These are phyloP conservation scores for Perodicticus potto DNA, from an alignment of 2,797 vertebrate species.

Conservation along the genomic window DNA sequence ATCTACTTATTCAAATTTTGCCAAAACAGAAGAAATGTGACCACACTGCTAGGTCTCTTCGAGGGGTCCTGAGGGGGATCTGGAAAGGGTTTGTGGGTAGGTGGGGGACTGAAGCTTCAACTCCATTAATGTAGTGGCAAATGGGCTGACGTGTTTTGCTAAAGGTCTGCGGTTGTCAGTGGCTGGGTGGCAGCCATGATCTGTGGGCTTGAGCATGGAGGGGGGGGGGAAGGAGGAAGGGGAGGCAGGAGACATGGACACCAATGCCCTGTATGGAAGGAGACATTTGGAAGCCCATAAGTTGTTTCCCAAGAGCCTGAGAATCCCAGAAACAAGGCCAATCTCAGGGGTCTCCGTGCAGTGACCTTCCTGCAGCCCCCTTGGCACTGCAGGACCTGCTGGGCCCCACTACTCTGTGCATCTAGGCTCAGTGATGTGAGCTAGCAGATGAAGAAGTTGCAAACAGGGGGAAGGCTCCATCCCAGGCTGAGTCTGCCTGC, in stretches of 20 bases:
- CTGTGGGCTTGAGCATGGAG: not conserved
- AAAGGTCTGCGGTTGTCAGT: not conserved
- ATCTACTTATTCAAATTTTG: not conserved
- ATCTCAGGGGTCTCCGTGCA: not conserved
- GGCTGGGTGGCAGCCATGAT: not conserved
- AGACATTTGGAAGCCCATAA: not conserved
- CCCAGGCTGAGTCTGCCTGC: not conserved
- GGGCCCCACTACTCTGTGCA: not conserved
- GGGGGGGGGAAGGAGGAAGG: not conserved
- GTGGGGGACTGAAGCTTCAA: not conserved
- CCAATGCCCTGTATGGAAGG: not conserved
- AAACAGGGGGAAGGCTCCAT: not conserved
- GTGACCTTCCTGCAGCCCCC: not conserved
- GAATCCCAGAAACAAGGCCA: not conserved
- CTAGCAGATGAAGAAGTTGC: not conserved
- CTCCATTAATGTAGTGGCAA: not conserved
- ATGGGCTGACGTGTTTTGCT: not conserved
- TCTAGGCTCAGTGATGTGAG: not conserved
- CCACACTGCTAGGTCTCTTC: not conserved
- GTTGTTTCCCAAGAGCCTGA: not conserved
- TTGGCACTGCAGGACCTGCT: not conserved
- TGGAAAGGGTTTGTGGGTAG: not conserved
- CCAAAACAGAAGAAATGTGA: not conserved
- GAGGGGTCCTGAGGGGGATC: not conserved
- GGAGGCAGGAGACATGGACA: not conserved